Evolutionary conservation across 2,888 invertebrate species (phyloP).

Genomic region (Tryphoninae sp.): DNA sequence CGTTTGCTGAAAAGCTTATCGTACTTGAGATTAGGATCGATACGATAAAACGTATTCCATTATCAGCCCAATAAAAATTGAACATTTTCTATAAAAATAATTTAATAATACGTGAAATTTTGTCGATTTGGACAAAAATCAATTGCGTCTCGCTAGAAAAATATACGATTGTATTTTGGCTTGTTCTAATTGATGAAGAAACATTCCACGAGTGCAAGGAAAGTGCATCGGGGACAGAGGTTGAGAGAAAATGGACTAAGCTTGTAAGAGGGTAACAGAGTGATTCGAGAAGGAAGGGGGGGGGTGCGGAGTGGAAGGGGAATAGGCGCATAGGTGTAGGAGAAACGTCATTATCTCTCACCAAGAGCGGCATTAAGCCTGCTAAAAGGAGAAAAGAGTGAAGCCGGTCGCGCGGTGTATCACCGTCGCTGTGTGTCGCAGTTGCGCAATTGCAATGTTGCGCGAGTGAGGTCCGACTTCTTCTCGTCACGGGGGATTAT

Average conservation of each 20-base stretch:
- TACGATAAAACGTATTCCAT: no score
- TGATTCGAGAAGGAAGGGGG: not conserved
- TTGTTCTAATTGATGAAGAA: not conserved
- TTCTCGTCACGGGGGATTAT: conserved; percentile 58
- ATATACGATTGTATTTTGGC: no score
- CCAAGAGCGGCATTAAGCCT: conserved; percentile 17
- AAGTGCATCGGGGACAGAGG: conserved; percentile 32
- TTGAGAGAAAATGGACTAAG: conserved; percentile 40
- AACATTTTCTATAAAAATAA: no score
- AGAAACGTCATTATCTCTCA: conserved; percentile 61
- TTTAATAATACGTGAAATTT: no score
- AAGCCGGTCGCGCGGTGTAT: conserved; percentile 23
- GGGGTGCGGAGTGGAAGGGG: conserved; percentile 20
- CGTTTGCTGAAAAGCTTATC: conserved; percentile 17
- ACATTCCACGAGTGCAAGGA: not conserved
- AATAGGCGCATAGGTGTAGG: conserved; percentile 38
- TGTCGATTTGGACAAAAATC: no score
- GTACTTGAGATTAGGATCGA: conserved; percentile 23
- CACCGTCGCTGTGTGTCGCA: conserved; percentile 16
- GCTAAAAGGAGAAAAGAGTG: conserved; percentile 34
- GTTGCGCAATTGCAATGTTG: conserved; percentile 63
- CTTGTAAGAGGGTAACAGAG: conserved; percentile 29
- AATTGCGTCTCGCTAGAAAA: no score
- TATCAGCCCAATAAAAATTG: no score
- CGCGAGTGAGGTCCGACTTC: conserved; percentile 34